Conservation (phyloP, 2,888 invertebrate species). For the Stramonita haemastoma region DNA sequence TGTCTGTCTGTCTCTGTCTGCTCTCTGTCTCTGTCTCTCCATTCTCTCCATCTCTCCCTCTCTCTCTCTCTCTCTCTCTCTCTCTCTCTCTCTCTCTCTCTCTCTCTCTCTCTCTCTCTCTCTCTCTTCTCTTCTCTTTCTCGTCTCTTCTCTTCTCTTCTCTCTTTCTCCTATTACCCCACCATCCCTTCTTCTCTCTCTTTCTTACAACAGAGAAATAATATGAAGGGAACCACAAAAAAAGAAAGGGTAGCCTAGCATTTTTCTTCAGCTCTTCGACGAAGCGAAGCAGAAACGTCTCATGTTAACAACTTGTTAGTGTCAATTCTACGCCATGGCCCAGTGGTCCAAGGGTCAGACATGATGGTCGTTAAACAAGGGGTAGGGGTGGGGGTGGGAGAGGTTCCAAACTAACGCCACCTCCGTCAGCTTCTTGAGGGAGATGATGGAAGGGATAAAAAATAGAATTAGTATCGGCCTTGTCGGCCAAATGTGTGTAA, state of each 20-base stretch:
- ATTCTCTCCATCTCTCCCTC: not conserved
- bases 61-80: not conserved
- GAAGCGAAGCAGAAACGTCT: not conserved
- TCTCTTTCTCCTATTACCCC: not conserved
- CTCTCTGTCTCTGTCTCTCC: not conserved
- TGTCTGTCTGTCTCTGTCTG: too few species aligned
- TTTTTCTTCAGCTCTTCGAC: not conserved
- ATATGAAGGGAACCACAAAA: not conserved
- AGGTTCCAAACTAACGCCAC: not conserved
- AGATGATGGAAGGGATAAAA: slow-evolving; percentile 33
- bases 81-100: not conserved
- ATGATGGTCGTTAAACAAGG: not conserved
- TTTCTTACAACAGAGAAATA: not conserved
- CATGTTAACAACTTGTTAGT: slow-evolving; percentile 24
- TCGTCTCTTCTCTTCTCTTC: not conserved
- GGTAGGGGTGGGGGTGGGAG: too few species aligned
- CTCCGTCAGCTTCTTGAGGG: not conserved
- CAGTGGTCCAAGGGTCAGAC: not conserved
- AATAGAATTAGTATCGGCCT: slow-evolving; percentile 32
- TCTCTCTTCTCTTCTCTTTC: not conserved
- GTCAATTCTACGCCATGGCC: not conserved
- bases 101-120: not conserved
- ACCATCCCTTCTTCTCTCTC: not conserved
- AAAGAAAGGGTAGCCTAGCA: too few species aligned
- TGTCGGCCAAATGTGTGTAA: slow-evolving; percentile 24